Conservation (phyloP, 2,113 vertebrate species). For the Chinchilla lanigera region DNA sequence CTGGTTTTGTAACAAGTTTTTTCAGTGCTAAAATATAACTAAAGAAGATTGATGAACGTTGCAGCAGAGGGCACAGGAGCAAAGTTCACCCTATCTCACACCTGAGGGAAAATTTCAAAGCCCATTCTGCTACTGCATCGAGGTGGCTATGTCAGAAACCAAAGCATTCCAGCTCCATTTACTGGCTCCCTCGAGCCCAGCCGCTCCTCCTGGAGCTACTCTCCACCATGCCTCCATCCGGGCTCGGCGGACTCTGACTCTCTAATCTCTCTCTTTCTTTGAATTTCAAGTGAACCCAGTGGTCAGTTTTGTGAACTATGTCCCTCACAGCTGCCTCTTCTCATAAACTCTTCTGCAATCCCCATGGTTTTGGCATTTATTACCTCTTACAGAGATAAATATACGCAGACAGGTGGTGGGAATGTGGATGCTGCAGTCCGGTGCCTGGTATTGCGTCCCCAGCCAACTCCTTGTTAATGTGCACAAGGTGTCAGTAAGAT, state of each 20-base stretch:
- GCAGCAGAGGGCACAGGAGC: background rate
- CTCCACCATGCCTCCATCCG: background rate
- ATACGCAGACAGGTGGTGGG: background rate
- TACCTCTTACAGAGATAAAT: background rate
- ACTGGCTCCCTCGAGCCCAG: background rate
- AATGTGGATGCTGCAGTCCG: background rate
- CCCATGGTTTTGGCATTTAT: background rate
- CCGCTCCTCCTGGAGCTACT: background rate
- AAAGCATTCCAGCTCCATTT: background rate
- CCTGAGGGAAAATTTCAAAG: background rate
- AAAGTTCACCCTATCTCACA: background rate
- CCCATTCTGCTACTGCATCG: background rate
- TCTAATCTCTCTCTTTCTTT: background rate
- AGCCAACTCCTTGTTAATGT: background rate
- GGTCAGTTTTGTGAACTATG: background rate
- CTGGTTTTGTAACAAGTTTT: background rate
- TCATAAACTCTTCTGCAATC: background rate
- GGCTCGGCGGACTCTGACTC: background rate
- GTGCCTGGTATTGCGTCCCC: background rate
- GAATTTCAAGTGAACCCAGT: background rate
- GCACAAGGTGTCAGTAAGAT: background rate
- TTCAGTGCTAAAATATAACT: background rate
- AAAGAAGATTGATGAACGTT: background rate
- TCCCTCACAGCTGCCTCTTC: background rate
- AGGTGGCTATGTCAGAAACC: background rate